Conservation (phyloP, 1,140 invertebrate genomes). For the Bilobella aurantiaca region DNA sequence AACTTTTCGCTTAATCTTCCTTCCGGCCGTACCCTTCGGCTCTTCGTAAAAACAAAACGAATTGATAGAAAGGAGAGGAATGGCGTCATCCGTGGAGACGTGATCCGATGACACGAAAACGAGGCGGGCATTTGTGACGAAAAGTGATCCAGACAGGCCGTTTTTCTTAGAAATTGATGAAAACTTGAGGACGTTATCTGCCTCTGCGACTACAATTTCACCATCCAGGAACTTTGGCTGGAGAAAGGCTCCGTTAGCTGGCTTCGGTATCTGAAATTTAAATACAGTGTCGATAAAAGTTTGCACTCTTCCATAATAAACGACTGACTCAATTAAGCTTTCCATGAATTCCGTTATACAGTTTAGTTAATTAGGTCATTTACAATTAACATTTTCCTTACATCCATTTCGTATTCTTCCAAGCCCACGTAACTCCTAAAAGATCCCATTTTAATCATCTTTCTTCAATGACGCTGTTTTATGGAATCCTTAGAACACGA, state of each 20-base stretch:
- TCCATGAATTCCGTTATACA: background rate
- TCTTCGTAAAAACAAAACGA: conserved; percentile 26
- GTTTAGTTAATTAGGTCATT: too few relatives aligned
- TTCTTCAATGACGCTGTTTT: too few relatives aligned
- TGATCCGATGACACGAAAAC: conserved; percentile 48
- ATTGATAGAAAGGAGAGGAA: conserved; percentile 27
- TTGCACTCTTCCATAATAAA: background rate
- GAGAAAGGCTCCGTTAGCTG: conserved; percentile 12
- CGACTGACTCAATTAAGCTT: background rate
- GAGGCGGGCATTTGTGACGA: conserved; percentile 77
- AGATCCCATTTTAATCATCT: conserved; percentile 34
- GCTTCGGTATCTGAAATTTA: conserved; percentile 8
- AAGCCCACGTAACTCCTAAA: conserved; percentile 32
- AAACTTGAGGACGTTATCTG: conserved; percentile 70
- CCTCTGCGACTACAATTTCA: conserved; percentile 62
- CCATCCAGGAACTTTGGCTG: conserved; percentile 46
- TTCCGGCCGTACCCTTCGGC: conserved; percentile 11
- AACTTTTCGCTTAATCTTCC: conserved; percentile 15
- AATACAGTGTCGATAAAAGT: too few relatives aligned
- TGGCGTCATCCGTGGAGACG: conserved; percentile 20
- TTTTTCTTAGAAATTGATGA: conserved; percentile 64
- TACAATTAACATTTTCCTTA: too few relatives aligned
- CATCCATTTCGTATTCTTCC: conserved; percentile 35
- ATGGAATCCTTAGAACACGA: too few relatives aligned
- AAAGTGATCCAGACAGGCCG: conserved; percentile 63